A percentile compares a stretch with the other conserved stretches of the same genome.
Evolutionary conservation across 1,140 invertebrate species (phyloP).

Genomic region (Brachionus rubens): DNA sequence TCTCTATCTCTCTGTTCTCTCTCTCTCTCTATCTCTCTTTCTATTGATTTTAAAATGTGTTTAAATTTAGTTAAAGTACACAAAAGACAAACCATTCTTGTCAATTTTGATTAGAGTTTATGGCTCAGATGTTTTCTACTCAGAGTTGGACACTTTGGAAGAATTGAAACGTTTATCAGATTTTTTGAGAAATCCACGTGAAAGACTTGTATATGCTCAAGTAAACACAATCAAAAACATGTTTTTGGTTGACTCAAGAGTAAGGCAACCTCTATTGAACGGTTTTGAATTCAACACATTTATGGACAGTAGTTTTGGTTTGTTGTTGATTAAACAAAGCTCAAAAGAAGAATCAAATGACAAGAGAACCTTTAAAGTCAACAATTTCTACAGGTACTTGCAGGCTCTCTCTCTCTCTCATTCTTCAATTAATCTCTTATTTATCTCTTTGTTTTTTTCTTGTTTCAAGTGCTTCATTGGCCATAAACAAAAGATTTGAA

Average conservation of each 20-base stretch:
- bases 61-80: conserved; percentile 23
- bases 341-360: conserved; percentile 1
- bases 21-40: no score
- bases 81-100: conserved; percentile 29
- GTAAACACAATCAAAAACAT: conserved; percentile 42
- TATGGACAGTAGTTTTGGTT: conserved; percentile 4
- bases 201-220: conserved; percentile 24
- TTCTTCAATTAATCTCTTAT: no score
- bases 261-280: conserved; percentile 35
- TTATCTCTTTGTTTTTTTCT: no score
- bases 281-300: conserved; percentile 45
- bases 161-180: conserved; percentile 23
- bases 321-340: conserved; percentile 36
- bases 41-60: no score
- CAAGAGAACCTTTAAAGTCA: conserved; percentile 4
- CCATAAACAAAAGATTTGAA: conserved; percentile 44
- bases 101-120: conserved; percentile 34
- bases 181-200: conserved; percentile 22
- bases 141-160: conserved; percentile 5
- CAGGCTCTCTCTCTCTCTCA: no score
- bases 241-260: conserved; percentile 45
- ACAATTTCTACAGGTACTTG: conserved; percentile 36
- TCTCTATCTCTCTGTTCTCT: no score
- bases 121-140: conserved; percentile 46
- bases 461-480: not conserved